Base-by-base conservation (phyloP, 2,797 vertebrate species). In the Peromyscus nudipes region DNA sequence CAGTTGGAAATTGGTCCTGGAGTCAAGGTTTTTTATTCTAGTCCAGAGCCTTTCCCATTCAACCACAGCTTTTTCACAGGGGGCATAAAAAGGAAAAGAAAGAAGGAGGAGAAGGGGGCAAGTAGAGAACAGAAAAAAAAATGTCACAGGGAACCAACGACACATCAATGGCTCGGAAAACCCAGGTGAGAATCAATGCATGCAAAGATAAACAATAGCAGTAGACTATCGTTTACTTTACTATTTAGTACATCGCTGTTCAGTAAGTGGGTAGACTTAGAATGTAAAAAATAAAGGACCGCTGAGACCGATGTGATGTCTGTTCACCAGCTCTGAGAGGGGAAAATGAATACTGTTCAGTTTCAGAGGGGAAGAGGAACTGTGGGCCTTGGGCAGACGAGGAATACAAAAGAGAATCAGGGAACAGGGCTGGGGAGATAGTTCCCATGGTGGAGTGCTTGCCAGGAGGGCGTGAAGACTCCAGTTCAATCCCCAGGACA, bases 351-450 rank as follows among this genome's bases (percentile, higher is more conserved):
- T 37, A 75, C 52, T 10, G 71, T 16, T 43, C 29, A 10, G 17
- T 46, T 62, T 75, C 37, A 1, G 55, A 34, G 76, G 71, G 1
- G 14, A 43, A 79, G 19, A 76, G 37, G 52, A 62, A 27, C 4
- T 46, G 27, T 85, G 40, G 79, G 1, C 7, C 2, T 8, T 3
- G 69, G 91, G 75, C 73, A 49, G 88, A 23, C 37, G 1, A 67
- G 49, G 46, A 55, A n/a, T 67, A 4, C 4, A 96, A 95, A 34
- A n/a, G 89, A 82, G 46, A 23, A 40, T 23, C 95, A 34, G 84
- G 40, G 82, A 49, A 1, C 29, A 43, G 16, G 31, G 64, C 64
- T n/a, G 19, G 29, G 12, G 92, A 81, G 83, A 7, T 6, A 65
- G 11, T 8, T 49, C 43, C 43, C 43, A 46, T 21, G 46, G 43